Conservation (phyloP, 30 jellyfish, hydroid and myxozoan species). For the Turritopsis rubra region DNA sequence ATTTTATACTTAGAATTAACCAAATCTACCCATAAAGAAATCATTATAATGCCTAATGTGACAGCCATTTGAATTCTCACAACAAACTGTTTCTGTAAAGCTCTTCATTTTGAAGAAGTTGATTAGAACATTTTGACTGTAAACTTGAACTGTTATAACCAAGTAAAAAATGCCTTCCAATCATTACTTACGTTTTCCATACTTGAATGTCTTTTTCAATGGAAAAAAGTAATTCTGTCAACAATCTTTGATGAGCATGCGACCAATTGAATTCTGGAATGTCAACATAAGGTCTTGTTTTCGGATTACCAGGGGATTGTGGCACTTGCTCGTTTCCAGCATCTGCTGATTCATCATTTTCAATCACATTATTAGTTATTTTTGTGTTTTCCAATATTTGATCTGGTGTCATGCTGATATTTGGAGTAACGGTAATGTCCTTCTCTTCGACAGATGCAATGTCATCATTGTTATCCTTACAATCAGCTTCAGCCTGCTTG, state of each 20-base stretch:
- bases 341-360: conserved; percentile 1
- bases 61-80: no score
- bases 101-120: no score
- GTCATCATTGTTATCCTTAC: not conserved
- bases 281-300: conserved; percentile 76
- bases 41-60: no score
- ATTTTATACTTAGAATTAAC: no score
- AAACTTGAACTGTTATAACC: no score
- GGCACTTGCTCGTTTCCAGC: conserved; percentile 15
- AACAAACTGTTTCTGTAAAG: no score
- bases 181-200: conserved; percentile 88
- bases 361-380: not conserved
- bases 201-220: conserved; percentile 89
- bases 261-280: conserved; percentile 96
- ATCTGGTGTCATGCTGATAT: not conserved
- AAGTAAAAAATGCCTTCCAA: not conserved
- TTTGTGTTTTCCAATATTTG: not conserved
- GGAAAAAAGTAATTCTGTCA: conserved; percentile 77
- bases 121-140: no score
- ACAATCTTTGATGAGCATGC: conserved; percentile 75
- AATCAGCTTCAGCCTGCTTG: not conserved
- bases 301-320: conserved; percentile 41
- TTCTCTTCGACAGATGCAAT: not conserved
- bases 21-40: no score
- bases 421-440: not conserved